phyloP scores from a whole-genome alignment of 2,888 invertebrate genomes.

The Octonoba sinensis region DNA sequence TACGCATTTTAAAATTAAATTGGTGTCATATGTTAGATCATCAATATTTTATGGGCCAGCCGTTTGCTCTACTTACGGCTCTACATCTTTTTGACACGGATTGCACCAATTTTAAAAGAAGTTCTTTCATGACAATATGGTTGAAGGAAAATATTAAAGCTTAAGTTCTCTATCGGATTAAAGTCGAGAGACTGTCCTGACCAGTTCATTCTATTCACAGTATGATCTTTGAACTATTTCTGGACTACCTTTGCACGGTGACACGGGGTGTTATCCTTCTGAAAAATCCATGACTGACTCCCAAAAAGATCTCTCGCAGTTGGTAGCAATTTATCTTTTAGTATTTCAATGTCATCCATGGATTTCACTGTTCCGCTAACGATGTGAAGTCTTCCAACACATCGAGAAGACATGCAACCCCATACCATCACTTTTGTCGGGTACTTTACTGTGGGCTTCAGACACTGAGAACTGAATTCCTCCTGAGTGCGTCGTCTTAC shows the following conservation, averaged over 20 bases:
- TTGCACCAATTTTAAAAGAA: not conserved
- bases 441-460: not conserved
- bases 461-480: constrained; percentile 3
- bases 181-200: not conserved
- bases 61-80: not conserved
- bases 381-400: not conserved
- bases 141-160: constrained; percentile 11
- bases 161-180: constrained; percentile 4
- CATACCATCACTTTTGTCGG: not conserved
- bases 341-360: not conserved
- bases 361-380: constrained; percentile 14
- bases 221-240: not conserved
- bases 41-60: constrained; percentile 1
- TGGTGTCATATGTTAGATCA: not conserved
- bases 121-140: constrained; percentile 11
- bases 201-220: constrained; percentile 4
- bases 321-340: constrained; percentile 5
- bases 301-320: not conserved
- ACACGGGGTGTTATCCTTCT: not conserved
- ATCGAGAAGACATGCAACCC: not conserved
- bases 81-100: not conserved
- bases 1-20: constrained; percentile 11
- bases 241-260: not conserved
- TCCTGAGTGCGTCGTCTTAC: constrained; percentile 2
- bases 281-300: not conserved